Conservation (phyloP, 2,888 invertebrate species). For the Eubasilissa splendida region DNA sequence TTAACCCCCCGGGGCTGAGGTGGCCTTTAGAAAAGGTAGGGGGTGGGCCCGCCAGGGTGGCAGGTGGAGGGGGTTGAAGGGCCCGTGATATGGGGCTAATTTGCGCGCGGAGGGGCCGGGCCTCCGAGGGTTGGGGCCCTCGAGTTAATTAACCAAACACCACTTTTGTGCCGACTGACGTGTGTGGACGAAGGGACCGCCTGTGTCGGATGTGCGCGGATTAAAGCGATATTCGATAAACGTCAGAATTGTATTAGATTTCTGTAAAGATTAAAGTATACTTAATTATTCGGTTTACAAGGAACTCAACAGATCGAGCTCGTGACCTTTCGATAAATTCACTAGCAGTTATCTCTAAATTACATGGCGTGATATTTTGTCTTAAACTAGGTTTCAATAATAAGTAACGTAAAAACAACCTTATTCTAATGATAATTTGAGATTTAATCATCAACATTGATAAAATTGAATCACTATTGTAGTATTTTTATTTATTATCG, state of each 20-base stretch:
- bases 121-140: slow-evolving; percentile 48
- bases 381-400: too few species aligned
- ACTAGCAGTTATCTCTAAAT: too few species aligned
- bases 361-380: too few species aligned
- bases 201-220: slow-evolving; percentile 9
- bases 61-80: slow-evolving; percentile 17
- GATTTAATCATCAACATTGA: too few species aligned
- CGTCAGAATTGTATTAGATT: not conserved
- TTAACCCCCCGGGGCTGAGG: slow-evolving; percentile 51
- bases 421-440: too few species aligned
- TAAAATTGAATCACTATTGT: too few species aligned
- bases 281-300: too few species aligned
- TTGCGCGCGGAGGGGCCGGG: slow-evolving; percentile 47
- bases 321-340: too few species aligned
- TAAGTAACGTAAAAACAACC: too few species aligned
- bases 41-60: slow-evolving; percentile 22
- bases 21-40: not conserved
- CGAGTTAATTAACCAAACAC: slow-evolving; percentile 59
- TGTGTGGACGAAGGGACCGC: slow-evolving; percentile 38
- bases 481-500: too few species aligned
- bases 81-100: slow-evolving; percentile 56
- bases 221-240: slow-evolving; percentile 31
- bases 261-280: too few species aligned
- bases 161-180: slow-evolving; percentile 55
- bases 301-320: too few species aligned